Evolutionary conservation across 2,888 invertebrate genomes (phyloP), one percentile per base, ranked within the genome.

Genomic region (Pharmacophagus antenor): DNA sequence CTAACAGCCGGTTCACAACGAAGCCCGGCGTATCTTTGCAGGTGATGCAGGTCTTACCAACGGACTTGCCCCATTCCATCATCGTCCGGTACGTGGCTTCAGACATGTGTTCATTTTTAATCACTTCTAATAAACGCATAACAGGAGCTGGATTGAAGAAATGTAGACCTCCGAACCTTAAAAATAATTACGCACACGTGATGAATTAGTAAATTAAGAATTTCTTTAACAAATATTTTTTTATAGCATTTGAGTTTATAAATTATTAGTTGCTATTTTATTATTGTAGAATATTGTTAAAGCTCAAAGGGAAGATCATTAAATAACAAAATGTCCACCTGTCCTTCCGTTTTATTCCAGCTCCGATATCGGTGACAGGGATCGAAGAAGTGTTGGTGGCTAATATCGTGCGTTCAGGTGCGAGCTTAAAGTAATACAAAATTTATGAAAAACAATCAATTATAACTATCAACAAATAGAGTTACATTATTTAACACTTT

Each of bases 11-110:
- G 83, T 98, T 98, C 25, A 98, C 97, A 65, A 98, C 96, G 82
- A 98, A 98, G 1, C 98, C 98, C 25, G 97, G 96, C 0, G 97
- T 97, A 77, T 98, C 98, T 87, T 97, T 97, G 84, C 97, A 97
- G 0, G 95, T 94, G 67, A 98, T 95, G 66, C 96, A 95, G 7
- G 93, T 93, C 87, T 97, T 97, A 41, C 96, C 96, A 58, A 97
- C 91, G 0, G 93, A 84, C 83, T 95, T 94, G 50, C 97, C 97
- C 94, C 96, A 97, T 42, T 92, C 93, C 91, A 95, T 92, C 85
- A 97, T 92, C 18, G 92, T 79, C 58, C 93, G 80, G 79, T 94
- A 96, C 0, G 97, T 96, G 47, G 92, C 94, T 46, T 96, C 95
- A 0, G 94, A 95, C 0, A 96, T 97, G 62, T 95, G 94, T 0